These are phyloP conservation scores for Tyrophagus putrescentiae DNA, from an alignment of 1,140 invertebrate species.

Conservation along the genomic window DNA sequence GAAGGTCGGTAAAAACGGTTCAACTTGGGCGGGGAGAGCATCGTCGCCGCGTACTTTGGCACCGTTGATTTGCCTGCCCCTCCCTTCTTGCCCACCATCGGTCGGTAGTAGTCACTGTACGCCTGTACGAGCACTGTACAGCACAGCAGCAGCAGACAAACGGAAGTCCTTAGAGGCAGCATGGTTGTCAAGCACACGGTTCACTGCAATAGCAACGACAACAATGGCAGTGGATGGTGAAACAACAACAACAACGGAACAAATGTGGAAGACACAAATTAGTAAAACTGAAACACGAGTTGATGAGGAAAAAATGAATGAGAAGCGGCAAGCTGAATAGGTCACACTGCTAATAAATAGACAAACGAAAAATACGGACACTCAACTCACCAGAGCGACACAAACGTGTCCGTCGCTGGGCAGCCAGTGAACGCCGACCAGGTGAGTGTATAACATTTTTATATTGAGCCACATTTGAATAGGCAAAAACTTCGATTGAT, in stretches of 20 bases:
- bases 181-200: neutral
- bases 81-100: neutral
- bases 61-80: neutral
- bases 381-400: neutral
- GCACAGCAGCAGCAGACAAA: neutral
- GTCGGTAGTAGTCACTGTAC: neutral
- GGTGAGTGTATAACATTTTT: too few relatives aligned
- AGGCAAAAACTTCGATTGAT: too few relatives aligned
- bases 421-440: too few relatives aligned
- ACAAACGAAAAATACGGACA: too few relatives aligned
- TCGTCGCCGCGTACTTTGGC: constrained; percentile 1
- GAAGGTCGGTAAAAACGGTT: neutral
- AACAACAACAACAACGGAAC: too few relatives aligned
- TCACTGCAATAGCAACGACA: too few relatives aligned
- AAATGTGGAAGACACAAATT: neutral
- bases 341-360: neutral
- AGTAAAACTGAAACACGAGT: neutral
- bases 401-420: neutral
- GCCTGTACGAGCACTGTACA: neutral
- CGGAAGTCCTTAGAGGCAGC: neutral
- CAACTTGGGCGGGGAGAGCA: neutral
- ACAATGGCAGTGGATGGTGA: too few relatives aligned
- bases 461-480: too few relatives aligned
- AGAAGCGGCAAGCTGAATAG: neutral
- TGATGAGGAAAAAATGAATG: neutral